phyloP scores from a whole-genome alignment of 2,797 vertebrate genomes.

The Anguilla pacifica region DNA sequence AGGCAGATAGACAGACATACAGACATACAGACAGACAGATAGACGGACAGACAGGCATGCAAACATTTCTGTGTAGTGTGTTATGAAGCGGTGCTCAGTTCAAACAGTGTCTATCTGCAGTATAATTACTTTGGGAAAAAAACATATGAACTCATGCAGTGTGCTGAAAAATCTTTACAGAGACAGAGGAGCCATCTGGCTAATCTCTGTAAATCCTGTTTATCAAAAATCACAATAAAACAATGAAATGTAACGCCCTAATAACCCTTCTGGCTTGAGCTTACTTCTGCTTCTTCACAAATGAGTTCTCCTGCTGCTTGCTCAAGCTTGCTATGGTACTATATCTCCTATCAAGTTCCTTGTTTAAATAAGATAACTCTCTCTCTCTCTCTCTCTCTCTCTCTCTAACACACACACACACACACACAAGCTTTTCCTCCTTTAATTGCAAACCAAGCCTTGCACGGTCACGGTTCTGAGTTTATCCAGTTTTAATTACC shows the following conservation, averaged over 20 bases:
- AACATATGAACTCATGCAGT: background rate
- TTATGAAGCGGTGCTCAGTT: background rate
- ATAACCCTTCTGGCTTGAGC: background rate
- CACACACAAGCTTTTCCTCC: background rate
- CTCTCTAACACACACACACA: too few species aligned
- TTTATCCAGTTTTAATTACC: background rate
- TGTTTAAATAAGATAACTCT: background rate
- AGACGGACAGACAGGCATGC: background rate
- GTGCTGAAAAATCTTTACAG: background rate
- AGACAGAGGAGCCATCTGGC: background rate
- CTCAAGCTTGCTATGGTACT: background rate
- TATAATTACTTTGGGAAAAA: background rate
- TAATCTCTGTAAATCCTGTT: background rate
- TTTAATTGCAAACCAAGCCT: background rate
- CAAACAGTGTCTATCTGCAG: background rate
- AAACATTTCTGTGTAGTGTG: background rate
- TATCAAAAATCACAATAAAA: background rate
- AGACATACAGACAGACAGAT: background rate
- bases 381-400: too few species aligned
- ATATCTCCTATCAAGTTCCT: background rate
- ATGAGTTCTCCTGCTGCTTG: background rate
- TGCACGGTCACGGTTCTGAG: constrained; percentile 4
- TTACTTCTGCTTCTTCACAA: background rate
- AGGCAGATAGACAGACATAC: too few species aligned
- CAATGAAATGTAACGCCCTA: background rate